Evolutionary conservation across 2,888 invertebrate species (phyloP).

Genomic region (Drosophila trichaetosa): DNA sequence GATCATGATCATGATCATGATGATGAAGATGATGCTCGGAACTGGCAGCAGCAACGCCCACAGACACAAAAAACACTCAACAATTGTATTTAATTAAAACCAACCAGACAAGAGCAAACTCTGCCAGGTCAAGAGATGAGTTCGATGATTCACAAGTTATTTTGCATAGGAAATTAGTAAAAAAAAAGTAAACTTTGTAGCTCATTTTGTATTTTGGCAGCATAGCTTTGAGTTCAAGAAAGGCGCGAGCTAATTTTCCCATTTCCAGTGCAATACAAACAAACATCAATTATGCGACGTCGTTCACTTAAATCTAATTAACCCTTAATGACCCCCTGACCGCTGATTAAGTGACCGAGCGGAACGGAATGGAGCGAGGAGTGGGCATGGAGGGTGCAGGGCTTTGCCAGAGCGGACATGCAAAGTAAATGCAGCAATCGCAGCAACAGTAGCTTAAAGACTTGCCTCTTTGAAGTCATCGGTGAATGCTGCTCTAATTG

Average conservation of each 20-base stretch:
- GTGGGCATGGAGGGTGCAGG: background rate
- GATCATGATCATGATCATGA: slow-evolving; percentile 8
- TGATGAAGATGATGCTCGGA: slow-evolving; percentile 5
- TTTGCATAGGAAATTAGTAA: slow-evolving; percentile 65
- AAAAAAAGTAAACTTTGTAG: background rate
- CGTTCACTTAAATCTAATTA: slow-evolving; percentile 82
- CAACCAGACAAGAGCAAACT: slow-evolving; percentile 21
- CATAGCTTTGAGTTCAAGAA: slow-evolving; percentile 28
- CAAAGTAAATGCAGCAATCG: slow-evolving; percentile 65
- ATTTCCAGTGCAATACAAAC: slow-evolving; percentile 54
- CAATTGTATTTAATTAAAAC: slow-evolving; percentile 62
- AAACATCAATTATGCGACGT: slow-evolving; percentile 71
- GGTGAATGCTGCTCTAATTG: slow-evolving; percentile 44
- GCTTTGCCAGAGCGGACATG: slow-evolving; percentile 57
- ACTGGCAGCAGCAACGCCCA: slow-evolving; percentile 41
- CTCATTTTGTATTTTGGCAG: slow-evolving; percentile 32
- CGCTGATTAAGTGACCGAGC: slow-evolving; percentile 69
- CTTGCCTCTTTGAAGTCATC: slow-evolving; percentile 55
- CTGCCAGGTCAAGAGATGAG: slow-evolving; percentile 42
- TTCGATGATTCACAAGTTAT: slow-evolving; percentile 40
- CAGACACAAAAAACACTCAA: slow-evolving; percentile 37
- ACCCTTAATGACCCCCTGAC: slow-evolving; percentile 80
- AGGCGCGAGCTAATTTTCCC: slow-evolving; percentile 62
- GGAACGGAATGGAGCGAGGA: slow-evolving; percentile 8
- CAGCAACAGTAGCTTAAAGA: slow-evolving; percentile 19